A percentile compares a stretch with the other conserved stretches of the same genome.
phyloP scores from a whole-genome alignment of 2,888 invertebrate species.

The Sinopyrophorus schimmeli region DNA sequence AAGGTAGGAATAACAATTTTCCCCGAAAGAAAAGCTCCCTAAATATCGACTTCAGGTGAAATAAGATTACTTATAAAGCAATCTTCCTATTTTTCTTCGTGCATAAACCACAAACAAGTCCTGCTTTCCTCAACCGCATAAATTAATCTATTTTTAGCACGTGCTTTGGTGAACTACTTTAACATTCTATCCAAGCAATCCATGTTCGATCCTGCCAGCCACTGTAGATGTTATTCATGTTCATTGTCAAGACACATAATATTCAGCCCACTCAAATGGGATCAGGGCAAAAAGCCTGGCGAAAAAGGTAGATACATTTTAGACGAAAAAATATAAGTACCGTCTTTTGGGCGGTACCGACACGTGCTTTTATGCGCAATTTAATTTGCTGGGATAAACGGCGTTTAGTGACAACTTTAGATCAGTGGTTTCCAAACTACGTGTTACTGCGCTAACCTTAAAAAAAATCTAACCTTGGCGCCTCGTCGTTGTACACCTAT shows the following conservation, averaged over 20 bases:
- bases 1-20: background rate
- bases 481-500: no score
- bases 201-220: conserved; percentile 18
- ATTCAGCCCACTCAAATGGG: conserved; percentile 22
- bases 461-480: no score
- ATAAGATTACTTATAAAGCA: no score
- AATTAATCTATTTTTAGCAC: conserved; percentile 20
- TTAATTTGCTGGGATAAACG: no score
- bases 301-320: conserved; percentile 23
- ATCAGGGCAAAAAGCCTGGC: conserved; percentile 21
- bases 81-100: conserved; percentile 13
- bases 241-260: conserved; percentile 24
- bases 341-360: no score
- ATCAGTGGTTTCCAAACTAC: no score
- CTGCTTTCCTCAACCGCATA: conserved; percentile 13
- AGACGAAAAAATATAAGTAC: conserved; percentile 14
- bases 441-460: no score
- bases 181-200: conserved; percentile 15
- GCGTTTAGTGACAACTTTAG: no score
- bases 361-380: no score
- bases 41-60: background rate
- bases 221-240: conserved; percentile 28
- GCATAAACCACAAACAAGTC: conserved; percentile 7
- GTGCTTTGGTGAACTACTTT: conserved; percentile 12
- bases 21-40: background rate